A percentile compares a stretch with the other conserved stretches of the same genome.
These are phyloP conservation scores for Beris chalybata DNA, from an alignment of 2,888 invertebrate genomes.

Conservation along the genomic window DNA sequence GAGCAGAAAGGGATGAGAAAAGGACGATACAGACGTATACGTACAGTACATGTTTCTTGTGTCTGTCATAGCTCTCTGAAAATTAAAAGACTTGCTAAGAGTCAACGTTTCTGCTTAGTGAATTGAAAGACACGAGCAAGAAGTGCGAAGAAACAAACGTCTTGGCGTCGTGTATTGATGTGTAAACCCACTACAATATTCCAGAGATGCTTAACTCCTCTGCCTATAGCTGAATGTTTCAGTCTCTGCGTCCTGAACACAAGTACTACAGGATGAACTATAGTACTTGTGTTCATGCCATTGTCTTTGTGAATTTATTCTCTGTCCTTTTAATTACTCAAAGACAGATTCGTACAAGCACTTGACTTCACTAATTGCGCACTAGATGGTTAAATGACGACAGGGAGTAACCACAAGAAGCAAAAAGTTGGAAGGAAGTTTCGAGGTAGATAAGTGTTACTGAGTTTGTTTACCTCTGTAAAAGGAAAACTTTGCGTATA, in stretches of 20 bases:
- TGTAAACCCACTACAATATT: background rate
- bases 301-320: slow-evolving; percentile 7
- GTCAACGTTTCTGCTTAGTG: background rate
- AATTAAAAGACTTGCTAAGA: background rate
- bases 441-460: too few species aligned
- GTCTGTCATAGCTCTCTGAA: background rate
- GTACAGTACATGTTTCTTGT: background rate
- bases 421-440: slow-evolving; percentile 1
- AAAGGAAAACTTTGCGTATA: too few species aligned
- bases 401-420: background rate
- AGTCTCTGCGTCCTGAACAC: too few species aligned
- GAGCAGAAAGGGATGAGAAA: background rate
- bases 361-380: slow-evolving; percentile 19
- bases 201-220: too few species aligned
- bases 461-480: too few species aligned
- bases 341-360: slow-evolving; percentile 22
- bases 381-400: slow-evolving; percentile 4
- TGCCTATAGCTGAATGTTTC: too few species aligned
- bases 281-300: background rate
- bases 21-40: background rate
- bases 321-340: slow-evolving; percentile 14
- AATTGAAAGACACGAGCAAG: too few species aligned
- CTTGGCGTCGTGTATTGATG: background rate
- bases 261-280: too few species aligned
- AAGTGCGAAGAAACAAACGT: background rate